Conservation (phyloP, 2,797 vertebrate species). For the Naso thynnoides region DNA sequence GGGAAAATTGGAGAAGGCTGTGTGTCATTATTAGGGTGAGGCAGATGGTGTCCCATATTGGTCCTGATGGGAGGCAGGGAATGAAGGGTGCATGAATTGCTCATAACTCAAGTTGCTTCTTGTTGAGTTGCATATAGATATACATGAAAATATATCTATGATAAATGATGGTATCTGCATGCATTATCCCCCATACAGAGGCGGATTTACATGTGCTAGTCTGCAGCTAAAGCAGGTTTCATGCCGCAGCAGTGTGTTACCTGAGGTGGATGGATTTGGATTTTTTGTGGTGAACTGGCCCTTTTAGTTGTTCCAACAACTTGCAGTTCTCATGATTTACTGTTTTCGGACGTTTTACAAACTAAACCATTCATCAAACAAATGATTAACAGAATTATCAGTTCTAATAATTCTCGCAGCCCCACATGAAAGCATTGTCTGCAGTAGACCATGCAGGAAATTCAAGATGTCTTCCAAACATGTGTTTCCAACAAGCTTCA, state of each 20-base stretch:
- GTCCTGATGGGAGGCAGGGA: conserved; percentile 57
- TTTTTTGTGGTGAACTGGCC: too few species aligned
- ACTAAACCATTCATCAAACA: not conserved
- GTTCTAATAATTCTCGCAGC: too few species aligned
- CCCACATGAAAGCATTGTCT: not conserved
- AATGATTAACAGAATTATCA: not conserved
- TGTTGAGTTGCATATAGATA: not conserved
- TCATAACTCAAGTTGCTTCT: not conserved
- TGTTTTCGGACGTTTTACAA: not conserved
- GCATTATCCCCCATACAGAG: too few species aligned
- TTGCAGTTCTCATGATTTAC: not conserved
- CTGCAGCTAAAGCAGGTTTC: too few species aligned
- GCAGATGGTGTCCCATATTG: conserved; percentile 75
- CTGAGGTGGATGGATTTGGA: too few species aligned
- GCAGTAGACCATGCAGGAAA: not conserved
- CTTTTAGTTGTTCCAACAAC: too few species aligned
- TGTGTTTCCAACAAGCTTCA: too few species aligned
- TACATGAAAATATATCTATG: not conserved
- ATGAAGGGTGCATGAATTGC: too few species aligned
- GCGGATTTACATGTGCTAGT: too few species aligned
- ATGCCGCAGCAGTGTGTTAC: too few species aligned
- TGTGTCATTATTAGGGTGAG: conserved; percentile 63
- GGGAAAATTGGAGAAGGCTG: conserved; percentile 53
- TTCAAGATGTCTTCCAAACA: not conserved
- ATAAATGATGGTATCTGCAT: too few species aligned